phyloP scores from a whole-genome alignment of 2,888 invertebrate species.

The Hemicrepidius hirtus region DNA sequence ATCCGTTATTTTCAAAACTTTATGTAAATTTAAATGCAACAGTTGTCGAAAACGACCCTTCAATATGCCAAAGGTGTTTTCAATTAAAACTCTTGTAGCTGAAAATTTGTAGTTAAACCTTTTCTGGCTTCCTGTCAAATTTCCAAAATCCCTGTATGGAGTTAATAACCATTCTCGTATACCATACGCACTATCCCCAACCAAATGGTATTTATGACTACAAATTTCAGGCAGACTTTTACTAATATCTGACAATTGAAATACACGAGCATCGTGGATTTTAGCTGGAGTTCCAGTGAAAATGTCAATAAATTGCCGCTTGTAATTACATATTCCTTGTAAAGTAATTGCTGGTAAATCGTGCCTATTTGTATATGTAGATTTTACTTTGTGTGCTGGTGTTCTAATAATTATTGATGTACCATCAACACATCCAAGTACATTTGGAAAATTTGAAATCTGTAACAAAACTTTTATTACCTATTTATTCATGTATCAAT shows the following conservation, averaged over 20 bases:
- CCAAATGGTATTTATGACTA: slow-evolving; percentile 1
- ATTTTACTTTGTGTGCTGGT: slow-evolving; percentile 56
- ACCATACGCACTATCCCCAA: not conserved
- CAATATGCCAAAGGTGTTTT: slow-evolving; percentile 58
- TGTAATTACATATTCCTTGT: slow-evolving; percentile 56
- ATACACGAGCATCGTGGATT: not conserved
- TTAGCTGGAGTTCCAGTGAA: slow-evolving; percentile 4
- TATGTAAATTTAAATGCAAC: slow-evolving; percentile 18
- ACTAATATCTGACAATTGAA: not conserved
- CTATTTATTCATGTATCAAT: no score
- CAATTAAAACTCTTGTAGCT: slow-evolving; percentile 55
- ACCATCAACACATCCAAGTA: slow-evolving; percentile 37
- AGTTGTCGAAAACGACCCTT: slow-evolving; percentile 51
- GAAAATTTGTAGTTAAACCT: slow-evolving; percentile 55
- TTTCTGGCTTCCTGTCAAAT: slow-evolving; percentile 24
- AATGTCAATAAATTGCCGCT: slow-evolving; percentile 55
- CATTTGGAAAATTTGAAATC: slow-evolving; percentile 20
- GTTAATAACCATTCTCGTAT: slow-evolving; percentile 2
- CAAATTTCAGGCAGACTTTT: not conserved
- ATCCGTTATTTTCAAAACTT: slow-evolving; percentile 34
- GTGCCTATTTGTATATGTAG: slow-evolving; percentile 57
- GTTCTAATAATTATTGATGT: slow-evolving; percentile 50
- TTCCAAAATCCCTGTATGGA: slow-evolving; percentile 12
- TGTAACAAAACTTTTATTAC: no score
- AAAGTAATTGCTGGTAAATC: slow-evolving; percentile 44